Conservation (phyloP, 1,140 invertebrate genomes). For the Drosophila biarmipes region DNA sequence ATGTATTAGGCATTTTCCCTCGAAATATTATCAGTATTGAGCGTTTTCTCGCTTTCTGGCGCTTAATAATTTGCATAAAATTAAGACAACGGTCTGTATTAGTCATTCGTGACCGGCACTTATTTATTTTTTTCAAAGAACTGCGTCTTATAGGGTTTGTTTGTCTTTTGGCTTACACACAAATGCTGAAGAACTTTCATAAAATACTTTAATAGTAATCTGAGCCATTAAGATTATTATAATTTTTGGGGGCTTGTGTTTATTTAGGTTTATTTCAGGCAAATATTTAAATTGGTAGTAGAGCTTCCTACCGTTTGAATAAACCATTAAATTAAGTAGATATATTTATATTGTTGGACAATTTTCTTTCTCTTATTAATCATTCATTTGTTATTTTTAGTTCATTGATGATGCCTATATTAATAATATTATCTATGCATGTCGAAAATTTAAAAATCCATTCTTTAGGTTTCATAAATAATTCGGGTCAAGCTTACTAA, state of each 20-base stretch:
- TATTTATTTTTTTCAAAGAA: conserved; percentile 35
- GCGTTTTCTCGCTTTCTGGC: conserved; percentile 3
- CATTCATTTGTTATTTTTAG: neutral
- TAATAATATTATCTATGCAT: neutral
- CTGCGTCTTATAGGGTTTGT: conserved; percentile 16
- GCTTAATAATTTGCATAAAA: conserved; percentile 37
- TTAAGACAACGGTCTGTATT: conserved; percentile 8
- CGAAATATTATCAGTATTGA: conserved; percentile 37
- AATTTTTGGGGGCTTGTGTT: no score
- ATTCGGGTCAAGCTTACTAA: no score
- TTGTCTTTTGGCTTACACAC: conserved; percentile 6
- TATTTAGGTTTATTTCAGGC: no score
- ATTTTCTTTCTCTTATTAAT: conserved; percentile 6
- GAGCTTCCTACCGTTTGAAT: neutral
- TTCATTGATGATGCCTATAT: neutral
- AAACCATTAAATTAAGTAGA: no score
- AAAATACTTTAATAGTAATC: conserved; percentile 13
- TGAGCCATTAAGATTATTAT: neutral
- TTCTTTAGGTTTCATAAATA: no score
- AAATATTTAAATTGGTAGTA: conserved; percentile 1
- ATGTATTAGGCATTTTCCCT: conserved; percentile 50
- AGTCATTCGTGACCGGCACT: conserved; percentile 17
- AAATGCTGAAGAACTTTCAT: conserved; percentile 19
- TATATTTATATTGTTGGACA: neutral
- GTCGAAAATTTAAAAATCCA: neutral